These are phyloP conservation scores for Pseudobourletiella spinata DNA, from an alignment of 1,140 invertebrate genomes.

Conservation along the genomic window DNA sequence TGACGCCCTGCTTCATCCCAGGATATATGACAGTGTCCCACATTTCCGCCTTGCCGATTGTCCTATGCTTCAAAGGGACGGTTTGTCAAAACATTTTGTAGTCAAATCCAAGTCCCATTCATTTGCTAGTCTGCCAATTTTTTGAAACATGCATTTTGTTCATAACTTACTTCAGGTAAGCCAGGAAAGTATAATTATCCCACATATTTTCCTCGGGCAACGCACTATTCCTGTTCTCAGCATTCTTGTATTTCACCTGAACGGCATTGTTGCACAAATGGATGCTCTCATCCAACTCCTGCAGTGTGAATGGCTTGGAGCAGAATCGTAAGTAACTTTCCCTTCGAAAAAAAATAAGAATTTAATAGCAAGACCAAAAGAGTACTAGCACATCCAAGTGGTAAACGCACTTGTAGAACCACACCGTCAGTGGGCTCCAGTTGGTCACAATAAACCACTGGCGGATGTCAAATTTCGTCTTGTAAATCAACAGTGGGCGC, in stretches of 20 bases:
- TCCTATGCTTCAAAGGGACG: neutral
- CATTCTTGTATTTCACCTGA: slow-evolving; percentile 80
- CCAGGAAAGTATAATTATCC: slow-evolving; percentile 65
- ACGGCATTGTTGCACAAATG: slow-evolving; percentile 90
- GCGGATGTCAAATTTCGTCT: slow-evolving; percentile 94
- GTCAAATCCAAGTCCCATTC: too few relatives aligned
- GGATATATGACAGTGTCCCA: slow-evolving; percentile 57
- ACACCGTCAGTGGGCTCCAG: slow-evolving; percentile 79
- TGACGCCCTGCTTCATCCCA: slow-evolving; percentile 77
- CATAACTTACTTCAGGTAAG: slow-evolving; percentile 43
- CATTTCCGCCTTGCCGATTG: neutral
- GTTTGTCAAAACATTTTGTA: too few relatives aligned
- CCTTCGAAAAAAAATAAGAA: slow-evolving; percentile 36
- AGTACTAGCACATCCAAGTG: neutral
- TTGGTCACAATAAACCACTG: slow-evolving; percentile 84
- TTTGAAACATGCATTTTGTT: neutral
- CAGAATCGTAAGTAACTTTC: slow-evolving; percentile 87
- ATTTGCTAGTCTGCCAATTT: too few relatives aligned
- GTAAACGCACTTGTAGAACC: slow-evolving; percentile 70
- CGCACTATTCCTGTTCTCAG: slow-evolving; percentile 53
- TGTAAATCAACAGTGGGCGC: slow-evolving; percentile 71
- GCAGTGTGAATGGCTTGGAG: slow-evolving; percentile 76
- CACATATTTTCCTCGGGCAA: slow-evolving; percentile 73
- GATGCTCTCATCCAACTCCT: slow-evolving; percentile 81
- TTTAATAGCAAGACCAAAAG: neutral